Conservation (phyloP, 2,113 vertebrate genomes). For the Callithrix jacchus region DNA sequence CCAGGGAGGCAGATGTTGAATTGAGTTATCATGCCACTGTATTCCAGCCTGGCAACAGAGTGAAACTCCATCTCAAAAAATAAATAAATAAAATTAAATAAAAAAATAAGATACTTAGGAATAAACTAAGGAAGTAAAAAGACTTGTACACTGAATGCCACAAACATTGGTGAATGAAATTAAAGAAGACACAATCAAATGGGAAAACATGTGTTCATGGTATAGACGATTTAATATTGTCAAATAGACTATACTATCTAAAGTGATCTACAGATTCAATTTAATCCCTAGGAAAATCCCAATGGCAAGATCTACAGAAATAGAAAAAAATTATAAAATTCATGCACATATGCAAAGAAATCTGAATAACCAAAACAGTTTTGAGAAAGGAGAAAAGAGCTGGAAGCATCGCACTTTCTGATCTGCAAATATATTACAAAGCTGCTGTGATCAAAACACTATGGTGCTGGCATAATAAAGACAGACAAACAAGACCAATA, state of each 20-base stretch:
- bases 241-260: neutral
- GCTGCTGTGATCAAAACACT: neutral
- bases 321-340: neutral
- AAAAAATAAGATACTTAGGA: neutral
- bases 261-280: neutral
- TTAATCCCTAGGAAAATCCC: neutral
- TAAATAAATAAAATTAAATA: too few relatives aligned
- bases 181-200: neutral
- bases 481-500: neutral
- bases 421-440: conserved; percentile 28
- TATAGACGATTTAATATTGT: neutral
- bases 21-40: too few relatives aligned
- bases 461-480: neutral
- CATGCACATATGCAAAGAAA: neutral
- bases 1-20: too few relatives aligned
- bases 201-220: neutral
- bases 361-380: neutral
- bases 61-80: too few relatives aligned
- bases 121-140: neutral
- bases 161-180: neutral
- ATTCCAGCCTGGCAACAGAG: too few relatives aligned
- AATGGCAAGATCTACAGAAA: neutral
- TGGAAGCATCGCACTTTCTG: neutral
- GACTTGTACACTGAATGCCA: neutral
- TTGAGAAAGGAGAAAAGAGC: neutral